A percentile compares a stretch with the other conserved stretches of the same genome.
Conservation (phyloP, 2,888 invertebrate species). For the Leptura quadrifasciata region DNA sequence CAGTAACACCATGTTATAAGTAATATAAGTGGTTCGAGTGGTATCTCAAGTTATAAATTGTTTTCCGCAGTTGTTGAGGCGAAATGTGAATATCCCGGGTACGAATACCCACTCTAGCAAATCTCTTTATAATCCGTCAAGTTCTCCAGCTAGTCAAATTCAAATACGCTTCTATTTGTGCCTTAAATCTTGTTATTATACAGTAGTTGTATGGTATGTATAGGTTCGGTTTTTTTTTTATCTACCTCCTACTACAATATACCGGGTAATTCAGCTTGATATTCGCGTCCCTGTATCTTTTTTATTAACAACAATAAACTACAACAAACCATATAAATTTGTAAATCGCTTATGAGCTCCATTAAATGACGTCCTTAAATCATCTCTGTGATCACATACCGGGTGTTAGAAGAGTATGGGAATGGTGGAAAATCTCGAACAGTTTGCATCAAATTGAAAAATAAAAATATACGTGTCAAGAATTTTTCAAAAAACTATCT, state of each 20-base stretch:
- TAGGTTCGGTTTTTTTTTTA: background rate
- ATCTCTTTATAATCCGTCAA: conserved; percentile 30
- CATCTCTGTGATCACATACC: no score
- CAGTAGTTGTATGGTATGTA: background rate
- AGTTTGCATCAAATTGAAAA: no score
- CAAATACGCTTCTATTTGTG: background rate
- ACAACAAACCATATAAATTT: no score
- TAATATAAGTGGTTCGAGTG: conserved; percentile 16
- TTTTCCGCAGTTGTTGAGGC: conserved; percentile 27
- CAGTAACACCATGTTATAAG: background rate
- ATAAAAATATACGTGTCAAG: no score
- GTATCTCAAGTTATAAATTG: conserved; percentile 24
- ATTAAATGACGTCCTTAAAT: no score
- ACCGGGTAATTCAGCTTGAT: no score
- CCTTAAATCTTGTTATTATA: background rate
- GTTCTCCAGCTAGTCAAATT: conserved; percentile 20
- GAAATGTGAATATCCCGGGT: conserved; percentile 17
- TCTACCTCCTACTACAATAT: background rate
- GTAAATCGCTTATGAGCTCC: no score
- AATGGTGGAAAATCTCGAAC: no score
- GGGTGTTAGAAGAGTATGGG: no score
- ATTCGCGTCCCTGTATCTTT: no score
- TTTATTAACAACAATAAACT: no score
- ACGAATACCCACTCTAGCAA: background rate
- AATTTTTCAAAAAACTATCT: no score